Conservation (phyloP, 2,113 vertebrate genomes). For the Pan troglodytes region DNA sequence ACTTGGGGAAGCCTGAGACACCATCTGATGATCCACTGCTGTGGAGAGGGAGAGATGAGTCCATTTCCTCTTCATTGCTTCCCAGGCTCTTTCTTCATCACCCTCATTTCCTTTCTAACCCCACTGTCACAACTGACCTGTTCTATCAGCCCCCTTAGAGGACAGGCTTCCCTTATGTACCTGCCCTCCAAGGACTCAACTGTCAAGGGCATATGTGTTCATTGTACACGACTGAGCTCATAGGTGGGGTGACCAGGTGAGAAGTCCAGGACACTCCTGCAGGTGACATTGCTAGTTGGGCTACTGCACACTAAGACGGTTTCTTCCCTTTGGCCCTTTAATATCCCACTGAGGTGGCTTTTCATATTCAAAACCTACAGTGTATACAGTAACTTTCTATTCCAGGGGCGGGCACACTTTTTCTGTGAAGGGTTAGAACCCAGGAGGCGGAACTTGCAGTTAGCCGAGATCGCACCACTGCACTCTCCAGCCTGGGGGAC, state of each 20-base stretch:
- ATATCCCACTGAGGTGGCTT: not conserved
- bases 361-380: not conserved
- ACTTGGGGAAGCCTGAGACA: accelerated
- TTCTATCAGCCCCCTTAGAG: not conserved
- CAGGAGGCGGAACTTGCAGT: no score
- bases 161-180: not conserved
- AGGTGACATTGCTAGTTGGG: not conserved
- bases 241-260: not conserved
- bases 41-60: not conserved
- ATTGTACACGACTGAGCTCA: not conserved
- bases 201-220: not conserved
- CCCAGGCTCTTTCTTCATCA: not conserved
- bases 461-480: no score
- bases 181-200: not conserved
- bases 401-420: not conserved
- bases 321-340: not conserved
- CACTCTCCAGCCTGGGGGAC: no score
- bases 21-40: not conserved
- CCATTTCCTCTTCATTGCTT: not conserved
- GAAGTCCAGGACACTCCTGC: not conserved
- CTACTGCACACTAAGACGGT: not conserved
- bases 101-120: not conserved
- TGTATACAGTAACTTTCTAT: not conserved
- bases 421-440: not conserved
- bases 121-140: not conserved